phyloP scores from a whole-genome alignment of 2,888 invertebrate species.

The Ectemnius continuus region DNA sequence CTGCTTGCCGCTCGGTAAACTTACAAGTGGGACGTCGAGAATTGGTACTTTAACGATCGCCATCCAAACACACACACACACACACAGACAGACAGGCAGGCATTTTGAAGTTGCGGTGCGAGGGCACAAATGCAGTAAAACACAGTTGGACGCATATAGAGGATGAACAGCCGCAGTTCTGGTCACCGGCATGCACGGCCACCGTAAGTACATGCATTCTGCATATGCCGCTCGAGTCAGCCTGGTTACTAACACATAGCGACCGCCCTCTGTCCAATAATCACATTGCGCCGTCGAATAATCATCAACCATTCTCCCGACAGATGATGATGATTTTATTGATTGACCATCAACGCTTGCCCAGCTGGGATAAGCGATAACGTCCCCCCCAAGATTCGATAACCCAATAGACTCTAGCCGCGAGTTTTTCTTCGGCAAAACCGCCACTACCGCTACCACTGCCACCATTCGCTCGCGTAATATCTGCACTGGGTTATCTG shows the following conservation, averaged over 20 bases:
- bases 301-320: conserved; percentile 43
- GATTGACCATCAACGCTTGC: conserved; percentile 10
- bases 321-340: conserved; percentile 18
- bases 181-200: conserved; percentile 18
- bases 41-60: conserved; percentile 56
- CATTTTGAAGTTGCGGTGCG: conserved; percentile 5
- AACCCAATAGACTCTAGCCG: no score
- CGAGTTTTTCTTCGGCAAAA: no score
- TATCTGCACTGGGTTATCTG: no score
- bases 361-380: conserved; percentile 1
- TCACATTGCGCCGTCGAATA: conserved; percentile 44
- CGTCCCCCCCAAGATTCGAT: not conserved
- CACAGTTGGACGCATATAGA: conserved; percentile 27
- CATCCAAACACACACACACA: conserved; percentile 20
- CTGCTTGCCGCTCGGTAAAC: not conserved
- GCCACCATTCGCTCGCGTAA: no score
- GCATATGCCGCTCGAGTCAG: conserved; percentile 33
- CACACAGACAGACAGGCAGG: no score
- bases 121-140: conserved; percentile 50
- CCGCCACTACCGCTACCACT: no score
- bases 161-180: conserved; percentile 23
- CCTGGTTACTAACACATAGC: conserved; percentile 42
- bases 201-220: conserved; percentile 27
- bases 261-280: conserved; percentile 40
- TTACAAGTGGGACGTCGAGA: conserved; percentile 45